Evolutionary conservation across 2,888 invertebrate species (phyloP).

Genomic region (Fragum sueziense): DNA sequence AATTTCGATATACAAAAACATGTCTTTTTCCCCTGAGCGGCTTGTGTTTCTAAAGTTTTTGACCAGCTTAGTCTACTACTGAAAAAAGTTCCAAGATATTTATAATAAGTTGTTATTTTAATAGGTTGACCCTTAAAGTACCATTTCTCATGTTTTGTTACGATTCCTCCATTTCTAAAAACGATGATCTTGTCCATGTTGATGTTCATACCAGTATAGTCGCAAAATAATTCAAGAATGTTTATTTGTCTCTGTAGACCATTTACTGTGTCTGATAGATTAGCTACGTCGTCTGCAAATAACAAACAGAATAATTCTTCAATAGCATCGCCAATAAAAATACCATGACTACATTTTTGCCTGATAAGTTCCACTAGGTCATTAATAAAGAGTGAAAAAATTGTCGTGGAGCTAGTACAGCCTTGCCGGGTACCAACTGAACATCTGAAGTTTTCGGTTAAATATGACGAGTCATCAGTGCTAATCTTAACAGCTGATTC

Average conservation of each 20-base stretch:
- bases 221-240: slow-evolving; percentile 5
- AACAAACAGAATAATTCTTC: slow-evolving; percentile 14
- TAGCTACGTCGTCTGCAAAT: not conserved
- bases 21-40: not conserved
- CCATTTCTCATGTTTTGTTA: slow-evolving; percentile 28
- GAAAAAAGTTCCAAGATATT: slow-evolving; percentile 32
- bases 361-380: not conserved
- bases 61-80: slow-evolving; percentile 21
- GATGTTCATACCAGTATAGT: not conserved
- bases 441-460: slow-evolving; percentile 16
- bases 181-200: not conserved
- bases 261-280: slow-evolving; percentile 12
- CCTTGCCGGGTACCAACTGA: slow-evolving; percentile 6
- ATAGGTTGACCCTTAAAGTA: not conserved
- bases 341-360: slow-evolving; percentile 22
- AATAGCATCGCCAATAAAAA: slow-evolving; percentile 21
- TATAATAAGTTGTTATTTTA: slow-evolving; percentile 19
- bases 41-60: not conserved
- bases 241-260: slow-evolving; percentile 15
- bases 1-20: not conserved
- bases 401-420: not conserved
- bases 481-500: slow-evolving; percentile 18
- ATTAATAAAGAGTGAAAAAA: not conserved
- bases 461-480: not conserved
- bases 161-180: slow-evolving; percentile 17